phyloP scores from a whole-genome alignment of 2,888 invertebrate genomes.

The Bimastos eiseni region DNA sequence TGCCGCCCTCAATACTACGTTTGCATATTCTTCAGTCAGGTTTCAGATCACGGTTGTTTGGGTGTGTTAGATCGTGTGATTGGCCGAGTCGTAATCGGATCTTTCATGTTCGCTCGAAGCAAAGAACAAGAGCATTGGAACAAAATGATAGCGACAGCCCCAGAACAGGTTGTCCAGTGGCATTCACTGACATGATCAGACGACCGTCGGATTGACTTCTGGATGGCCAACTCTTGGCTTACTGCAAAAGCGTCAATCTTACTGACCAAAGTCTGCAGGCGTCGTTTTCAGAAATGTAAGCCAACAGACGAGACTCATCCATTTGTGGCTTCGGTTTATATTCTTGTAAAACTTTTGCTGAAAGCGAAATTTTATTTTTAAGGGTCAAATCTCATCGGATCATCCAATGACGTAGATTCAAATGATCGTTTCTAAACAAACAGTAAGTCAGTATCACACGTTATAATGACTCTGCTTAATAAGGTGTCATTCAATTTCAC shows the following conservation, averaged over 20 bases:
- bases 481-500: too few species aligned
- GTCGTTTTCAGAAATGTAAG: neutral
- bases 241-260: neutral
- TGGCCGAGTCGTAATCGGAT: conserved; percentile 76
- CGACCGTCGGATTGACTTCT: neutral
- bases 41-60: conserved; percentile 17
- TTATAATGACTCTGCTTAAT: too few species aligned
- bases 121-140: conserved; percentile 79
- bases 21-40: neutral
- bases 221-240: neutral
- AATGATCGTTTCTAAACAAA: neutral
- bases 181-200: conserved; percentile 62
- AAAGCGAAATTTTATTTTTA: neutral
- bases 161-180: conserved; percentile 76
- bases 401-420: neutral
- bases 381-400: neutral
- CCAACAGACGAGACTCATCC: neutral
- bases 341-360: neutral
- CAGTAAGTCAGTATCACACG: neutral
- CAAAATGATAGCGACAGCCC: conserved; percentile 71
- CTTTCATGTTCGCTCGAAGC: conserved; percentile 79
- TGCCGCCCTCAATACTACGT: neutral
- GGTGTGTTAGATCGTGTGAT: conserved; percentile 71
- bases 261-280: neutral
- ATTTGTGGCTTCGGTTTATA: neutral